A percentile compares a stretch with the other conserved stretches of the same genome.
Evolutionary conservation across 2,113 vertebrate species (phyloP).

Genomic region (Glareola pratincola): DNA sequence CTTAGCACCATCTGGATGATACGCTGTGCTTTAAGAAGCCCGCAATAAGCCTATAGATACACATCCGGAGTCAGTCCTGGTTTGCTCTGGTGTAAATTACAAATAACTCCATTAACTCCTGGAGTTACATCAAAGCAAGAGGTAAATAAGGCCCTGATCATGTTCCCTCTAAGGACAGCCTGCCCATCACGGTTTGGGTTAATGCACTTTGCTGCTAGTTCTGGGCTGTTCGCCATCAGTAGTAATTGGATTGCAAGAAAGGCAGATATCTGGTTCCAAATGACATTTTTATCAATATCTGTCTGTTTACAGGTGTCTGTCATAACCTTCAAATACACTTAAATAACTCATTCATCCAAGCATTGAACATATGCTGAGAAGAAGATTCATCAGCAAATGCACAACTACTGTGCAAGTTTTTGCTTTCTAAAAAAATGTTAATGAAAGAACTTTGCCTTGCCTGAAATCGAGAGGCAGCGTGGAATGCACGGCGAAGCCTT

Average conservation of each 20-base stretch:
- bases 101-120: background rate
- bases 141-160: background rate
- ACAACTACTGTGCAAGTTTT: background rate
- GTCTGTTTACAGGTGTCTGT: slow-evolving; percentile 69
- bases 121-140: background rate
- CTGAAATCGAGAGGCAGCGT: accelerated
- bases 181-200: background rate
- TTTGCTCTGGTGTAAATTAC: background rate
- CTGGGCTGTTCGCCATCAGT: slow-evolving; percentile 46
- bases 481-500: background rate
- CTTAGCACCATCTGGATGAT: background rate
- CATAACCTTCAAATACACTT: slow-evolving; percentile 67
- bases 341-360: slow-evolving; percentile 47
- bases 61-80: background rate
- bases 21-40: background rate
- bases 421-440: background rate
- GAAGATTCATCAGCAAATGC: slow-evolving; percentile 32
- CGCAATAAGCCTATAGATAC: accelerated
- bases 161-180: background rate
- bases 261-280: slow-evolving; percentile 22
- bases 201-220: slow-evolving; percentile 11
- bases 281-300: slow-evolving; percentile 67
- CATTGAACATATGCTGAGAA: background rate
- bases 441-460: background rate
- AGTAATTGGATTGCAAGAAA: slow-evolving; percentile 57